These are phyloP conservation scores for Helogale parvula DNA, from an alignment of 2,113 vertebrate species.

Conservation along the genomic window DNA sequence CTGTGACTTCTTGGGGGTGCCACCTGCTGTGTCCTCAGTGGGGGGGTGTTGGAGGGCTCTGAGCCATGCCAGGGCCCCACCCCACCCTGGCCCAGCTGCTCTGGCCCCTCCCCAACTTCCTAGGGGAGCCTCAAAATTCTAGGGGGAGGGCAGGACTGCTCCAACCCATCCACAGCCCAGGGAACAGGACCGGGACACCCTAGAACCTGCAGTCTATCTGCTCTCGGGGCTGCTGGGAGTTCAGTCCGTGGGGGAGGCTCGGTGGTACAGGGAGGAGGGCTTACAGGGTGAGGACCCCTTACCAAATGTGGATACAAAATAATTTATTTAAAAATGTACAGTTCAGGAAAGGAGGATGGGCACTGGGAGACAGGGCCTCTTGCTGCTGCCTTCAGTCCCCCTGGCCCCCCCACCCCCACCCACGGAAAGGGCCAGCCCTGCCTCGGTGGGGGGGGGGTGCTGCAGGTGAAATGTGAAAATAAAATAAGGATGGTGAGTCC, in stretches of 20 bases:
- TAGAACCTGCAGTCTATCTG: not conserved
- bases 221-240: not conserved
- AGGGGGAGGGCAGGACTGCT: not conserved
- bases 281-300: not conserved
- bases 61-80: too few relatives aligned
- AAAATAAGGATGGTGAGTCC: not conserved
- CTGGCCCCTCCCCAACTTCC: not conserved
- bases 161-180: not conserved
- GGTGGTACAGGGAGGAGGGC: not conserved
- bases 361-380: not conserved
- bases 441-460: not conserved
- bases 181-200: too few relatives aligned
- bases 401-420: not conserved
- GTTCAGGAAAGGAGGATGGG: not conserved
- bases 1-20: not conserved
- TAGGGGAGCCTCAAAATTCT: not conserved
- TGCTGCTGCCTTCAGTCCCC: not conserved
- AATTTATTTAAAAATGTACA: conserved; percentile 71
- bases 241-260: not conserved
- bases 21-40: not conserved
- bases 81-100: not conserved
- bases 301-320: conserved; percentile 53
- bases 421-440: not conserved
- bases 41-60: not conserved
- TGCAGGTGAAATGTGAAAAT: not conserved